These are phyloP conservation scores for Caenorhabditis latens DNA, from an alignment of 1,140 invertebrate species.

Conservation along the genomic window DNA sequence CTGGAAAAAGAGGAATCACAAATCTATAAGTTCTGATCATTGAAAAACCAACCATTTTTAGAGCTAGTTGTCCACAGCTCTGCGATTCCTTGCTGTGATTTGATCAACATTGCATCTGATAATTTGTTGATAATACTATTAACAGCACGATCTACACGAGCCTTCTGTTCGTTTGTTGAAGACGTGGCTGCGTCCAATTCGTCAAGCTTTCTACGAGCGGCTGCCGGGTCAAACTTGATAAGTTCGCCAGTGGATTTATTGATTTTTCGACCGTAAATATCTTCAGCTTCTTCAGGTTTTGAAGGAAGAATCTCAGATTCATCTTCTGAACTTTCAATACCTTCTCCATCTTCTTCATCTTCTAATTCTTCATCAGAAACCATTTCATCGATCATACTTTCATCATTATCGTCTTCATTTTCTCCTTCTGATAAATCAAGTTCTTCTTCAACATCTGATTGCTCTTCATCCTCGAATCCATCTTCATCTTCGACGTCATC, in stretches of 20 bases:
- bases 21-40: too few species aligned
- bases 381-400: conserved; percentile 12
- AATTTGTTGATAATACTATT: conserved; percentile 60
- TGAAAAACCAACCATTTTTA: conserved; percentile 63
- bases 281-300: conserved; percentile 32
- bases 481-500: conserved; percentile 4
- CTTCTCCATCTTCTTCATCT: too few species aligned
- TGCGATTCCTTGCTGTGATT: conserved; percentile 62
- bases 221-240: conserved; percentile 57
- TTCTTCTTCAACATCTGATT: not conserved
- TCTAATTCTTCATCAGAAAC: not conserved
- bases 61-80: conserved; percentile 65
- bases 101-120: conserved; percentile 67
- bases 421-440: conserved; percentile 12
- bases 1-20: conserved; percentile 41
- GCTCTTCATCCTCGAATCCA: not conserved
- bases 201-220: conserved; percentile 52
- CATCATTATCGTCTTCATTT: not conserved
- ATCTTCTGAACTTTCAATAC: not conserved
- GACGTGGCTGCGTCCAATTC: conserved; percentile 45
- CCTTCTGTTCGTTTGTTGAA: conserved; percentile 13
- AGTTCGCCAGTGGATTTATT: conserved; percentile 58
- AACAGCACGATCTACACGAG: conserved; percentile 22
- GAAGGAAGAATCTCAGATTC: not conserved
- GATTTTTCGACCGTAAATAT: conserved; percentile 60